phyloP scores from a whole-genome alignment of 2,113 vertebrate genomes.

The Oryzias celebensis region DNA sequence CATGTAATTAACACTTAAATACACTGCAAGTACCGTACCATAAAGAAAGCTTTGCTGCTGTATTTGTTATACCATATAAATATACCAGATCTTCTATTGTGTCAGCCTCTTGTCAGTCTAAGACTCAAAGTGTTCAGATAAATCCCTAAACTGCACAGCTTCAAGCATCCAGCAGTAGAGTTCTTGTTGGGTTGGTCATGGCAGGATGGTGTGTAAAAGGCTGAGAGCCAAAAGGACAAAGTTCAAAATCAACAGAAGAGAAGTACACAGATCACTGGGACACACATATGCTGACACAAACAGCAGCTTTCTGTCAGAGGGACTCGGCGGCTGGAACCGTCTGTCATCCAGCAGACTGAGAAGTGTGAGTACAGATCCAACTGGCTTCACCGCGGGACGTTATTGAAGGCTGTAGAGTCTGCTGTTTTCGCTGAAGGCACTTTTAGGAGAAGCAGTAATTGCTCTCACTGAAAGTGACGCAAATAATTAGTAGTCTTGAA shows the following conservation, averaged over 20 bases:
- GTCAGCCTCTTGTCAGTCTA: too few relatives aligned
- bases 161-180: constrained; percentile 5
- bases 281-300: constrained; percentile 14
- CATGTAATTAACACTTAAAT: too few relatives aligned
- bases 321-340: constrained; percentile 14
- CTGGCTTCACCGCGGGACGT: constrained; percentile 1
- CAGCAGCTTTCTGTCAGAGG: constrained; percentile 1
- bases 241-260: constrained; percentile 41
- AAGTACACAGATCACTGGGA: constrained; percentile 11
- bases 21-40: background rate
- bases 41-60: background rate
- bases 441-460: background rate
- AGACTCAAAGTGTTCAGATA: background rate
- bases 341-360: constrained; percentile 13
- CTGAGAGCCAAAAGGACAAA: constrained; percentile 55
- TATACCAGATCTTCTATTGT: background rate
- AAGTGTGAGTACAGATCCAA: constrained; percentile 47
- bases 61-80: background rate
- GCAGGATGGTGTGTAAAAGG: background rate
- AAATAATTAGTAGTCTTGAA: too few relatives aligned
- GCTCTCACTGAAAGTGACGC: too few relatives aligned
- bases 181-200: background rate
- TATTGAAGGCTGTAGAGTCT: background rate
- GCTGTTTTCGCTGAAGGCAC: background rate
- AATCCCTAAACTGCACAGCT: background rate